A percentile compares a stretch with the other conserved stretches of the same genome.
Conservation (phyloP, 2,797 vertebrate species). For the Pelochelys cantorii region DNA sequence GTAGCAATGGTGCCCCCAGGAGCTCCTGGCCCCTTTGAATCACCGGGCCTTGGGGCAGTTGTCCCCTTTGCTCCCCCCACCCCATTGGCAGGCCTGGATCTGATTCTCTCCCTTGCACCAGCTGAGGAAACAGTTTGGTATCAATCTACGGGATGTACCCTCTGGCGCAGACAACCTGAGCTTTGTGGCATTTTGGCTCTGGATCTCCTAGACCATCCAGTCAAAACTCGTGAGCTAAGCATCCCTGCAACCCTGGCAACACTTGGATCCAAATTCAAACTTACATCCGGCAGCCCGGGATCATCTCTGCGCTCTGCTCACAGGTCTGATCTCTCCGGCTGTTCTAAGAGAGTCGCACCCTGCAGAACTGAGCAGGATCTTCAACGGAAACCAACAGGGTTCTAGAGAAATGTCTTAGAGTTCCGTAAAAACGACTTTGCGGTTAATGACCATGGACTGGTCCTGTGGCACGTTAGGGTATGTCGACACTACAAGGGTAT, state of each 20-base stretch:
- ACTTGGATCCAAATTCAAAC: background rate
- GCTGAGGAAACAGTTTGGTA: background rate
- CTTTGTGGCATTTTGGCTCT: background rate
- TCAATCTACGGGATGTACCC: background rate
- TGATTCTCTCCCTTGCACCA: background rate
- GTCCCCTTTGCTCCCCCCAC: too few species aligned
- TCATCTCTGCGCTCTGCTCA: background rate
- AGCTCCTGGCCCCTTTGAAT: too few species aligned
- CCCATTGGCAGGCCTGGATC: too few species aligned
- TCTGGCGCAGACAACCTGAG: background rate
- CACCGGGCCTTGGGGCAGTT: too few species aligned
- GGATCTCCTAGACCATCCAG: background rate
- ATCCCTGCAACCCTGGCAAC: background rate
- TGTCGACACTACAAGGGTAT: too few species aligned
- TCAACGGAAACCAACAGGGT: background rate
- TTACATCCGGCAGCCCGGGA: background rate
- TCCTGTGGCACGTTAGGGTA: too few species aligned
- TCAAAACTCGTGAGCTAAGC: background rate
- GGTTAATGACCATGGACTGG: background rate
- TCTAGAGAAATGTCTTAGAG: background rate
- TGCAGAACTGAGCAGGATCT: background rate
- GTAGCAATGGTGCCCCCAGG: too few species aligned
- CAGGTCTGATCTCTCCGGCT: background rate
- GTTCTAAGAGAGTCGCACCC: background rate
- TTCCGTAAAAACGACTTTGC: background rate